phyloP scores from a whole-genome alignment of 1,140 invertebrate genomes.

The Bicyclus anynana region DNA sequence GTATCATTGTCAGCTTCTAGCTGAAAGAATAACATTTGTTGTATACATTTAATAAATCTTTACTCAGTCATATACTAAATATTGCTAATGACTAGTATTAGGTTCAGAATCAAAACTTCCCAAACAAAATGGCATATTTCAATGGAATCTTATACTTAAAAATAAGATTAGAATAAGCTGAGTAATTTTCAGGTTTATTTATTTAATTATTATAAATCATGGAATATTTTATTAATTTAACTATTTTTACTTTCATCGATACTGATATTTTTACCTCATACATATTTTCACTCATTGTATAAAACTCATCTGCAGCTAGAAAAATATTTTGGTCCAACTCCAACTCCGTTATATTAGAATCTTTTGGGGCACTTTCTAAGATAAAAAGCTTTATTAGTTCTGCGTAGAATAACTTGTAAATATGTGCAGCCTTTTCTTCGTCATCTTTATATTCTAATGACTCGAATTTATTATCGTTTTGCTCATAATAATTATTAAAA shows the following conservation, averaged over 20 bases:
- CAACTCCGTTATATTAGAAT: slow-evolving; percentile 43
- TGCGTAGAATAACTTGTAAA: slow-evolving; percentile 53
- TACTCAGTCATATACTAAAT: too few relatives aligned
- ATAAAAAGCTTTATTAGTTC: slow-evolving; percentile 58
- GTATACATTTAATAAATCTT: not conserved
- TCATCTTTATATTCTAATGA: slow-evolving; percentile 26
- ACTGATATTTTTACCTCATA: slow-evolving; percentile 66
- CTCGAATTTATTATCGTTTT: not conserved
- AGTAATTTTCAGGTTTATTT: too few relatives aligned
- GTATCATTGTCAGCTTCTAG: slow-evolving; percentile 76
- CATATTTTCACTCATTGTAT: slow-evolving; percentile 71
- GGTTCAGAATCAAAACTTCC: too few relatives aligned
- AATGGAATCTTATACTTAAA: too few relatives aligned
- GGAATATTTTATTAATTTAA: not conserved
- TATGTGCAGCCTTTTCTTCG: slow-evolving; percentile 39
- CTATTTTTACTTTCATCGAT: not conserved
- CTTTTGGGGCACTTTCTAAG: slow-evolving; percentile 38
- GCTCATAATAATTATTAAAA: slow-evolving; percentile 1
- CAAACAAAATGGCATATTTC: too few relatives aligned
- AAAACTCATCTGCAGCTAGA: slow-evolving; percentile 67
- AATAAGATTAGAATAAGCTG: too few relatives aligned
- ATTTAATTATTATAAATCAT: too few relatives aligned
- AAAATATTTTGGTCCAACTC: slow-evolving; percentile 68
- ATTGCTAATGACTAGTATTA: too few relatives aligned
- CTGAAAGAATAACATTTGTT: slow-evolving; percentile 50